Conservation (phyloP, 2,888 invertebrate species). For the Drosophila setosimentum region DNA sequence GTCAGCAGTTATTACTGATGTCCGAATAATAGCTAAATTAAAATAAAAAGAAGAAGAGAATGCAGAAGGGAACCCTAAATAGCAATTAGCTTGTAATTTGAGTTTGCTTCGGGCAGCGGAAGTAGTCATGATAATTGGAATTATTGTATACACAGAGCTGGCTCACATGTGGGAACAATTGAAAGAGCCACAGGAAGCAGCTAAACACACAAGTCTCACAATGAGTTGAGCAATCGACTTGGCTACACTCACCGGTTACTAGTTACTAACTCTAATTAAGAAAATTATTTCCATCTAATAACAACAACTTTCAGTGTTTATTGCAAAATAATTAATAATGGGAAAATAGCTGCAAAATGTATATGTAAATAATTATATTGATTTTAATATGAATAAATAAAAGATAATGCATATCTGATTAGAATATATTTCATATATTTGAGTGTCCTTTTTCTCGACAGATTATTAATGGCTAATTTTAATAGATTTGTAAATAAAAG, state of each 20-base stretch:
- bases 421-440: not conserved
- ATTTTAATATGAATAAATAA: no score
- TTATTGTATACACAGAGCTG: slow-evolving; percentile 20
- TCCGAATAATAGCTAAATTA: slow-evolving; percentile 58
- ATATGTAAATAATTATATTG: no score
- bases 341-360: not conserved
- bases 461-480: not conserved
- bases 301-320: not conserved
- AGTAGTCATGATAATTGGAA: slow-evolving; percentile 74
- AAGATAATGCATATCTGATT: not conserved
- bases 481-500: not conserved
- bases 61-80: slow-evolving; percentile 58
- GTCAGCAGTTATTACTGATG: slow-evolving; percentile 71
- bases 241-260: not conserved
- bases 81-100: slow-evolving; percentile 74
- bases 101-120: slow-evolving; percentile 53
- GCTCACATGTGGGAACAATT: slow-evolving; percentile 25
- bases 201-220: slow-evolving; percentile 9
- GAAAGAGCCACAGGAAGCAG: slow-evolving; percentile 38
- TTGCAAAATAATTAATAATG: not conserved
- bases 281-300: slow-evolving; percentile 1
- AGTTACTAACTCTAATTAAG: not conserved
- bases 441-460: not conserved
- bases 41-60: slow-evolving; percentile 8
- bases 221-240: slow-evolving; percentile 2